A percentile compares a stretch with the other conserved stretches of the same genome.
These are phyloP conservation scores for human (Homo sapiens) DNA, from an alignment of 2,113 vertebrate genomes.

Conservation along the genomic window DNA sequence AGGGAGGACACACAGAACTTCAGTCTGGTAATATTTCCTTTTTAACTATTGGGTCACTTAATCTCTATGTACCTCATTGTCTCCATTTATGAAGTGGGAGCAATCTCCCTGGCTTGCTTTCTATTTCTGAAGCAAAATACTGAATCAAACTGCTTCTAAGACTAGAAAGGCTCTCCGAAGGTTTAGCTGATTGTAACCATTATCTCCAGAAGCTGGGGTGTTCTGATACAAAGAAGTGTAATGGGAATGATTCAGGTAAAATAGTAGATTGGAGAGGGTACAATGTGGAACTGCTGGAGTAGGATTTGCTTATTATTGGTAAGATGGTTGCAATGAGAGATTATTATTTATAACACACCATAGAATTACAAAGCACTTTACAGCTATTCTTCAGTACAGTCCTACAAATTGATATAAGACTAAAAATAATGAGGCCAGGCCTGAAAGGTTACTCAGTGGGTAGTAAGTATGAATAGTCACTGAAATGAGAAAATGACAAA, in stretches of 20 bases:
- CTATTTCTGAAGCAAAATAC: conserved; percentile 50
- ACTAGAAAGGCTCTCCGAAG: conserved; percentile 25
- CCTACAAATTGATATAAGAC: conserved; percentile 28
- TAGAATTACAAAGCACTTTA: conserved; percentile 54
- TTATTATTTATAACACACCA: conserved; percentile 51
- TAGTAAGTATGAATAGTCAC: background rate
- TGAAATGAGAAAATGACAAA: conserved; percentile 50
- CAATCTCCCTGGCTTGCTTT: conserved; percentile 10
- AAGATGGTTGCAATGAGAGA: conserved; percentile 11
- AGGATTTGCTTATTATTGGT: conserved; percentile 16
- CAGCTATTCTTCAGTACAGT: conserved; percentile 32
- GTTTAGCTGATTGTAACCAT: background rate
- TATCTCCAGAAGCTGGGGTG: background rate
- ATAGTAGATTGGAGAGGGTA: background rate
- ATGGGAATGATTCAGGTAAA: conserved; percentile 34
- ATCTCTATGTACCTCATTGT: background rate
- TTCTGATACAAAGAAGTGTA: conserved; percentile 2
- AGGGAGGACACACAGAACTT: background rate
- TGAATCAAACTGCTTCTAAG: conserved; percentile 7
- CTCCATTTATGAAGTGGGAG: background rate
- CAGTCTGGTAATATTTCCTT: background rate
- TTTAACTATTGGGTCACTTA: conserved; percentile 11
- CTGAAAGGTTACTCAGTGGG: conserved; percentile 6
- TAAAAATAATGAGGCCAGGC: conserved; percentile 39
- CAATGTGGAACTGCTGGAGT: background rate